Conservation (phyloP, 2,113 vertebrate genomes). For the Globicephala melas region DNA sequence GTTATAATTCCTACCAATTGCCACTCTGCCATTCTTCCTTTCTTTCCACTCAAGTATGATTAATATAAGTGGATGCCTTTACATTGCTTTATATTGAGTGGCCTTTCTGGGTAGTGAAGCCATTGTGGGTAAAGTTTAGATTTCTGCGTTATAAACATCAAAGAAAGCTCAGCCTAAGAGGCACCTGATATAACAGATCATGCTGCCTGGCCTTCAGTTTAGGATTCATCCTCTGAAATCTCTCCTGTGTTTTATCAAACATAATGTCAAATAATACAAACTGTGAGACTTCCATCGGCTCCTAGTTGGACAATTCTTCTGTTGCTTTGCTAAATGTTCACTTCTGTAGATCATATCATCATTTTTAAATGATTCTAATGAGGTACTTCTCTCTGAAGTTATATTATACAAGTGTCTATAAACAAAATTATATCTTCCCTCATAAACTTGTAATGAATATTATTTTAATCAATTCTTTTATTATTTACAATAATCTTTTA, state of each 20-base stretch:
- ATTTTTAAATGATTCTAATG: background rate
- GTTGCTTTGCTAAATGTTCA: background rate
- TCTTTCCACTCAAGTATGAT: background rate
- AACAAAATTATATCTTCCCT: background rate
- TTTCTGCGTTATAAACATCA: background rate
- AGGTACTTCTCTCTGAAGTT: background rate
- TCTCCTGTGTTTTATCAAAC: background rate
- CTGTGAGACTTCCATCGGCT: background rate
- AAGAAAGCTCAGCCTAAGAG: background rate
- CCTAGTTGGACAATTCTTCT: background rate
- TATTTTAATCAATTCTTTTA: background rate
- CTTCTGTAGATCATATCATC: background rate
- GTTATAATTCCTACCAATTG: background rate
- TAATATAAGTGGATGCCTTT: background rate
- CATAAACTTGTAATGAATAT: background rate
- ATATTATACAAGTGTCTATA: background rate
- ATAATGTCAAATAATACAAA: background rate
- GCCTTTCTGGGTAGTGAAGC: background rate
- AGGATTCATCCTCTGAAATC: background rate
- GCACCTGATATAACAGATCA: background rate
- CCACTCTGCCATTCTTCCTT: background rate
- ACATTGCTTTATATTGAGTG: background rate
- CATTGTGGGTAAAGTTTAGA: background rate
- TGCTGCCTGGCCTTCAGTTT: background rate
- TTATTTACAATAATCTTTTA: background rate